Percentiles rank a stretch among this genome's conserved stretches.
These are phyloP conservation scores for Hippasteria phrygiana DNA, from an alignment of 53 echinoderm and acorn worm species.

Conservation along the genomic window DNA sequence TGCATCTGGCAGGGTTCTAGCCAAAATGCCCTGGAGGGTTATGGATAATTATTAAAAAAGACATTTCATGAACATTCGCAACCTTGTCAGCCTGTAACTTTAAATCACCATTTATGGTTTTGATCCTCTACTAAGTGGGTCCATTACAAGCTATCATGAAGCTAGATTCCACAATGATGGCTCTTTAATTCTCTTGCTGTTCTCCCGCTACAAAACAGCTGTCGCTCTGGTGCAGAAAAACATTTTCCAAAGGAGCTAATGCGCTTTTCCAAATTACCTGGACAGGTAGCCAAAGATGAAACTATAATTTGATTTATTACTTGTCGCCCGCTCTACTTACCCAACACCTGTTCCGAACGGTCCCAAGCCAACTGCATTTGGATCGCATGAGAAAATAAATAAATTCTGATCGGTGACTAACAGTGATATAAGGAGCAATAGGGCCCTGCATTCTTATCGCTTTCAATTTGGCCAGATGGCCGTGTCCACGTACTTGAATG, in stretches of 20 bases:
- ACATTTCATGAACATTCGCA: no score
- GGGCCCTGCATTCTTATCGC: background rate
- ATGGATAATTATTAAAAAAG: no score
- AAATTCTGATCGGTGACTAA: background rate
- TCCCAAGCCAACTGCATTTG: background rate
- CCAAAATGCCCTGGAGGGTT: no score
- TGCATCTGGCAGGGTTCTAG: no score
- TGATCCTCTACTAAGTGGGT: background rate
- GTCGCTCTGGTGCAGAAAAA: background rate
- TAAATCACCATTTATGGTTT: background rate
- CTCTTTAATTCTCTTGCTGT: background rate
- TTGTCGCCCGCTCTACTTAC: slow-evolving; percentile 18
- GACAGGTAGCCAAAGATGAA: slow-evolving; percentile 17
- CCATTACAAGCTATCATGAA: background rate
- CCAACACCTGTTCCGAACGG: slow-evolving; percentile 16
- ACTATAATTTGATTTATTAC: slow-evolving; percentile 47
- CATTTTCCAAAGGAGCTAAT: background rate
- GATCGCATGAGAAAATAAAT: background rate
- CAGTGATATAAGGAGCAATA: no score
- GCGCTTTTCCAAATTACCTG: background rate
- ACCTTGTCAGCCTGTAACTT: no score
- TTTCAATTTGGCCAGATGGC: slow-evolving; percentile 34
- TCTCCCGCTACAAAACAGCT: background rate
- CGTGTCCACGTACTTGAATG: background rate
- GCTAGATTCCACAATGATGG: background rate